phyloP scores from a whole-genome alignment of 1,140 invertebrate genomes.

The Tyrophagus putrescentiae region DNA sequence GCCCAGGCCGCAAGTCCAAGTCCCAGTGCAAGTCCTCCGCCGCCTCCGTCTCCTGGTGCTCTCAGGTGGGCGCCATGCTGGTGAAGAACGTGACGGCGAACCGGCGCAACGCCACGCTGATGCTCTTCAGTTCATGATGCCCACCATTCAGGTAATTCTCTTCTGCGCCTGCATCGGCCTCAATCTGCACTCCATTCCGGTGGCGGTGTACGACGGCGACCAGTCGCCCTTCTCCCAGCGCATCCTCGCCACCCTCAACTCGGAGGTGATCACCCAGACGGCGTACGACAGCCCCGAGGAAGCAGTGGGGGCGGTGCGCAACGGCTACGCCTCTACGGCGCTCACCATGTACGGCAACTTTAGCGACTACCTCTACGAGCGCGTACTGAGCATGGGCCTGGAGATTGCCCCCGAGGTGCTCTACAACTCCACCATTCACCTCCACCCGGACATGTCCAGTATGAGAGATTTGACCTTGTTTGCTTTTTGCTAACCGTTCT shows the following conservation, averaged over 20 bases:
- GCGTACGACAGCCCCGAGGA: background rate
- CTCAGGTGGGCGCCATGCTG: too few species aligned
- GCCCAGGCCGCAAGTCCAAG: too few species aligned
- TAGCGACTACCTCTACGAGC: constrained; percentile 12
- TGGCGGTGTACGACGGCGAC: constrained; percentile 54
- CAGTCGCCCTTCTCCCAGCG: background rate
- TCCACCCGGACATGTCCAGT: constrained; percentile 33
- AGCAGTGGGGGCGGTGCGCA: constrained; percentile 11
- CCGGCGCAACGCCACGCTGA: too few species aligned
- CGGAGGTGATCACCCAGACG: background rate
- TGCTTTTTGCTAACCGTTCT: background rate
- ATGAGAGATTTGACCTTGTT: constrained; percentile 17
- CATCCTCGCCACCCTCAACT: constrained; percentile 7
- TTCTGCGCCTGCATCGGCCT: constrained; percentile 84
- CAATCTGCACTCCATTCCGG: constrained; percentile 59
- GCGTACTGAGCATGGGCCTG: constrained; percentile 12
- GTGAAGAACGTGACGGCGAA: too few species aligned
- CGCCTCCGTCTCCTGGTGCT: too few species aligned
- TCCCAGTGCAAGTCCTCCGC: too few species aligned
- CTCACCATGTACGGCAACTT: constrained; percentile 22
- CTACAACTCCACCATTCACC: constrained; percentile 27
- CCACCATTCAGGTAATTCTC: constrained; percentile 73
- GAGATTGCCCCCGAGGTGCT: constrained; percentile 22
- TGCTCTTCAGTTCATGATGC: constrained; percentile 78
- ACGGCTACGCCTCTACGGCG: constrained; percentile 22